Evolutionary conservation across 2,797 vertebrate species (phyloP), one percentile per base, ranked within the genome.

Genomic region (Pachyuromys duprasi): DNA sequence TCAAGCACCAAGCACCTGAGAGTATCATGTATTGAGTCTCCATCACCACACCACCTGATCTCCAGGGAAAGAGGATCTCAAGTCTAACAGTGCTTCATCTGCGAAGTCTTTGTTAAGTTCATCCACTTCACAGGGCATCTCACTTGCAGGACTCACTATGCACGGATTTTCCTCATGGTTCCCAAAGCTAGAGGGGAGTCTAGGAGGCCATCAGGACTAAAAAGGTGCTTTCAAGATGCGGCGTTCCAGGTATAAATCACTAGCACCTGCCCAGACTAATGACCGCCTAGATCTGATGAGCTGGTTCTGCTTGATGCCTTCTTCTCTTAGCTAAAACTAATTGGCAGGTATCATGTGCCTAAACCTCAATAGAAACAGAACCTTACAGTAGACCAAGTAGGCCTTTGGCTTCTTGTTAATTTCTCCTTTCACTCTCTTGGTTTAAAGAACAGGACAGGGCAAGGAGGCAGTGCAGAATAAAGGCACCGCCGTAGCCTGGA

Each of bases 171-270:
- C 55, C 60, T 87, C 83, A 86, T 33, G 31, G 28, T 72, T 91
- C 60, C 78, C 65, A 89, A 89, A 20, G 36, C 42, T 78, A 12
- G 17, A 87, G 83, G 53, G 36, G 90, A 95, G 86, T 93, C 84
- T 78, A 13, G 76, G 74, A 80, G 5, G 63, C 86, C 78, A 97
- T 75, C 39, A 90, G 70, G 82, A 97, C 67, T 89, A 96, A 94
- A 78, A 90, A 96, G 82, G 81, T 62, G 31, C 65, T 95, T 96
- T 95, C 93, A 95, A 92, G 69, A 93, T 24, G 24, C 31, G 70
- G 78, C 45, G 33, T 42, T 26, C 75, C 91, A 96, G 94, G 88
- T 76, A 94, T 82, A 97, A 96, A 95, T 94, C 94, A 94, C 15
- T 65, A 89, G 96, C 95, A 93, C 75, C 65, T 91, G 97, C 94